These are phyloP conservation scores for Psittacula cyanocephala DNA, from an alignment of 2,113 vertebrate species.

Conservation along the genomic window DNA sequence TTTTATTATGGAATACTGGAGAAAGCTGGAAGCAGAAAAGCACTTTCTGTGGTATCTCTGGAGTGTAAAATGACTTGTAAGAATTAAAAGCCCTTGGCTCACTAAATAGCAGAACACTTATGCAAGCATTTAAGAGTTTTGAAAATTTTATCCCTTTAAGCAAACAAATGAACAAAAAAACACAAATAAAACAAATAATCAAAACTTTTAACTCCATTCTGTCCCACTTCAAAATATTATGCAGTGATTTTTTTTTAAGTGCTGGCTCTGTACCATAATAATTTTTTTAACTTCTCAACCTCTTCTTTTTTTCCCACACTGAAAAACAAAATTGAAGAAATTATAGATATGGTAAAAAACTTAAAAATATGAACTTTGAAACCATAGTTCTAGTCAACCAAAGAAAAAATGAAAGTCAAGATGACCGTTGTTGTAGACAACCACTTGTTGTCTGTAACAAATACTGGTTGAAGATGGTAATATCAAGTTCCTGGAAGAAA, in stretches of 20 bases:
- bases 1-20: neutral
- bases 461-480: neutral
- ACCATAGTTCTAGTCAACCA: neutral
- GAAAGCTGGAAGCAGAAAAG: neutral
- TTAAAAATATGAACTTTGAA: neutral
- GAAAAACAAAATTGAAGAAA: neutral
- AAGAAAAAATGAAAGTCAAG: neutral
- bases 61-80: neutral
- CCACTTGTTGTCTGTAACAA: neutral
- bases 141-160: neutral
- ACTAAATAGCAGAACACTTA: neutral
- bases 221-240: neutral
- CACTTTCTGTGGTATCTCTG: neutral
- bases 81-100: neutral
- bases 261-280: accelerated
- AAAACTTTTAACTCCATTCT: neutral
- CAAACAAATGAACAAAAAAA: neutral
- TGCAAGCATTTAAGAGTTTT: neutral
- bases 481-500: neutral
- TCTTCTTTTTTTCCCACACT: neutral
- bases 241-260: neutral
- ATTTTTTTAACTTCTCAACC: neutral
- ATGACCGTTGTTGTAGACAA: neutral
- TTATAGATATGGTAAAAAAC: neutral
- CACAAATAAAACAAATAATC: neutral